Conservation (phyloP, 2,113 vertebrate species). For the Oreotrochilus melanogaster region DNA sequence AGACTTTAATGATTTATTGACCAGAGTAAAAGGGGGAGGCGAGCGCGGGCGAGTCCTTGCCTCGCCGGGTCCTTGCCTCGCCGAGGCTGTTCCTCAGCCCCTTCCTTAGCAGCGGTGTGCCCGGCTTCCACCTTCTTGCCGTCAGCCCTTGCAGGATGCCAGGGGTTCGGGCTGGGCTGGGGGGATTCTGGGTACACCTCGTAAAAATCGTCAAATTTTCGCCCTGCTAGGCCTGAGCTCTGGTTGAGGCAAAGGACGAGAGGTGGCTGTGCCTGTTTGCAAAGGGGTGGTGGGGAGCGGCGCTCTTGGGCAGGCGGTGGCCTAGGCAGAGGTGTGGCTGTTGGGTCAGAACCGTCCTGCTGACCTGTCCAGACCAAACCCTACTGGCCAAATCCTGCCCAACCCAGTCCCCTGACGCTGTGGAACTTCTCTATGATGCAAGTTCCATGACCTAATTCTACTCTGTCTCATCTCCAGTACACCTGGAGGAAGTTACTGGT, state of each 20-base stretch:
- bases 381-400: neutral
- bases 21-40: neutral
- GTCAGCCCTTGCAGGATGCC: neutral
- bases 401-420: rapidly evolving
- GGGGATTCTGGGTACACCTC: rapidly evolving
- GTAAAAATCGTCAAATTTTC: too few species aligned
- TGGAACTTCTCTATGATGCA: neutral
- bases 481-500: neutral
- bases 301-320: neutral
- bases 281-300: neutral
- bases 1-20: neutral
- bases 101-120: rapidly evolving
- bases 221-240: neutral
- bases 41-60: rapidly evolving
- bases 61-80: rapidly evolving
- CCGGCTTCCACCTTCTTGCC: too few species aligned
- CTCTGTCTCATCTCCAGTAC: neutral
- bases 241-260: rapidly evolving
- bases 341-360: neutral
- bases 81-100: neutral
- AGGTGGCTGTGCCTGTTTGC: rapidly evolving
- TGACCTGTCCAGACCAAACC: neutral
- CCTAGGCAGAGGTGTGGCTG: too few species aligned
- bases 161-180: too few species aligned
- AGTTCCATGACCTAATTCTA: neutral